Percentiles rank a stretch among this genome's conserved stretches.
phyloP scores from a whole-genome alignment of 1,140 invertebrate genomes.

The Sinella curviseta region DNA sequence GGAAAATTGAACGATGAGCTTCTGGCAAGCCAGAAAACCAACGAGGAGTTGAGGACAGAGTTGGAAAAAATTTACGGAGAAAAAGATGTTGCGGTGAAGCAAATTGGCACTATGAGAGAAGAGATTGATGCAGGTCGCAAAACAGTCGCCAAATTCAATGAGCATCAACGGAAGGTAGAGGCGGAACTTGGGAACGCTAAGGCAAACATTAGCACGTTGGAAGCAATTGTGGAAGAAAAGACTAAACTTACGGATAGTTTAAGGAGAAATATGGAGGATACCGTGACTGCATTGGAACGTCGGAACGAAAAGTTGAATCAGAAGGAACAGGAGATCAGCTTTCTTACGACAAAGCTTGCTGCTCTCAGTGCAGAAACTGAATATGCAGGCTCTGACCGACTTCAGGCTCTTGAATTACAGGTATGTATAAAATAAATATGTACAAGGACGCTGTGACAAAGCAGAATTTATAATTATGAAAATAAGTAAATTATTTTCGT shows the following conservation, averaged over 20 bases:
- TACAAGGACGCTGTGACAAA: background rate
- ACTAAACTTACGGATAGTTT: background rate
- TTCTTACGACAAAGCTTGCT: constrained; percentile 28
- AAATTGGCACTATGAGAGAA: background rate
- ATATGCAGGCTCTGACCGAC: background rate
- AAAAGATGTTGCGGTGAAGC: background rate
- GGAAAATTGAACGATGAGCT: background rate
- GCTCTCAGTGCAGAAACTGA: constrained; percentile 36
- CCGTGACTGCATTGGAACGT: background rate
- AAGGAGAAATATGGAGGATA: constrained; percentile 6
- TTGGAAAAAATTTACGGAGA: background rate
- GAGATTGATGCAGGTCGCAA: background rate
- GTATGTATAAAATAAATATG: background rate
- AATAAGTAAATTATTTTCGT: background rate
- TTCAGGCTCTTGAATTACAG: background rate
- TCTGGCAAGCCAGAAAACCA: background rate
- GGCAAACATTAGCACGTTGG: background rate
- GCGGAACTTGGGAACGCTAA: background rate
- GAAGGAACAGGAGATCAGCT: background rate
- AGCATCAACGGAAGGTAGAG: background rate
- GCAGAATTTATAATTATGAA: background rate
- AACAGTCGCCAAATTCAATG: background rate
- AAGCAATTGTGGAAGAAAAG: constrained; percentile 1
- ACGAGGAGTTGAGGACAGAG: background rate
- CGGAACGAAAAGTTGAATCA: background rate